phyloP scores from a whole-genome alignment of 2,888 invertebrate species.

The Zaprionus lineosus region DNA sequence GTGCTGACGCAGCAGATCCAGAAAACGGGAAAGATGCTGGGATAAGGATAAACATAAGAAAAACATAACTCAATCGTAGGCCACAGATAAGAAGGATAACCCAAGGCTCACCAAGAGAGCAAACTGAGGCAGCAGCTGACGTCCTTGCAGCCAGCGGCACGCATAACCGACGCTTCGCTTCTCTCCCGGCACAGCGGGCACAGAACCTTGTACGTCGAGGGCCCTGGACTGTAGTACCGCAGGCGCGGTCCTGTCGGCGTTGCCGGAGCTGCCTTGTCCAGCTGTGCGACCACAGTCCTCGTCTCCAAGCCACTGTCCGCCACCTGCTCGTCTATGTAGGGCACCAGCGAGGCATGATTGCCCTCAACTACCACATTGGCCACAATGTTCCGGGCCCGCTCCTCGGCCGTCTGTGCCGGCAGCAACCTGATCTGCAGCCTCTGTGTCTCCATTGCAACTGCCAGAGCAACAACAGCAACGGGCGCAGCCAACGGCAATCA shows the following conservation, averaged over 20 bases:
- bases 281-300: slow-evolving; percentile 39
- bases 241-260: slow-evolving; percentile 40
- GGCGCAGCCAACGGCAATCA: not conserved
- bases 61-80: not conserved
- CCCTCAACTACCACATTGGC: slow-evolving; percentile 76
- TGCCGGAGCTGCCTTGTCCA: slow-evolving; percentile 34
- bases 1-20: slow-evolving; percentile 79
- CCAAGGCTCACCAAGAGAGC: slow-evolving; percentile 73
- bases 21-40: slow-evolving; percentile 75
- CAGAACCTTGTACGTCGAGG: slow-evolving; percentile 76
- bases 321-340: slow-evolving; percentile 73
- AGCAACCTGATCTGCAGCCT: slow-evolving; percentile 70
- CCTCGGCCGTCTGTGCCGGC: slow-evolving; percentile 72
- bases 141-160: slow-evolving; percentile 75
- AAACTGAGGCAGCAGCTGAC: slow-evolving; percentile 73
- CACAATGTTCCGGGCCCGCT: slow-evolving; percentile 73
- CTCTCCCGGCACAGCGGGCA: slow-evolving; percentile 80
- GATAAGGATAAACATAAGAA: slow-evolving; percentile 8
- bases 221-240: slow-evolving; percentile 79
- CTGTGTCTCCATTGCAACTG: slow-evolving; percentile 66
- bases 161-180: slow-evolving; percentile 78
- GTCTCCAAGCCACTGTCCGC: slow-evolving; percentile 10
- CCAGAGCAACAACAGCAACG: slow-evolving; percentile 1
- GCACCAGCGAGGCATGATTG: slow-evolving; percentile 52
- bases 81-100: not conserved